These are phyloP conservation scores for Ips typographus DNA, from an alignment of 1,140 invertebrate species.

Conservation along the genomic window DNA sequence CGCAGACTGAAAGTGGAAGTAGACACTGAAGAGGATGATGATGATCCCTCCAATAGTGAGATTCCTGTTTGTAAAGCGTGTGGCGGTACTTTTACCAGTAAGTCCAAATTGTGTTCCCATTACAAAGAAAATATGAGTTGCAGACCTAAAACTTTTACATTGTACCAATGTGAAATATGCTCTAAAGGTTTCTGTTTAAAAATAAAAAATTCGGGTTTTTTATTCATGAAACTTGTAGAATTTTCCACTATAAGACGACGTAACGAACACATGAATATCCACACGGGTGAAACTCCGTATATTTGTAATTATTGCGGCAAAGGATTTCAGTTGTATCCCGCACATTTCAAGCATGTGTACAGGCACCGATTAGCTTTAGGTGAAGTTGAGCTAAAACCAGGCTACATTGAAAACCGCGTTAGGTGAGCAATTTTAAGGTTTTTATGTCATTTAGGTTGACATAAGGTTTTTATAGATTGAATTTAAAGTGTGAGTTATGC, in stretches of 20 bases:
- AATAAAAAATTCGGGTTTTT: neutral
- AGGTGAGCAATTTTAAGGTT: slow-evolving; percentile 8
- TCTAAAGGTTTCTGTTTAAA: slow-evolving; percentile 29
- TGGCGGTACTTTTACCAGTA: slow-evolving; percentile 34
- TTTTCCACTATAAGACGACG: slow-evolving; percentile 28
- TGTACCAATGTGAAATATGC: slow-evolving; percentile 37
- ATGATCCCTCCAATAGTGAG: slow-evolving; percentile 25
- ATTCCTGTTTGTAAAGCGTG: slow-evolving; percentile 32
- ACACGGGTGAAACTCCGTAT: slow-evolving; percentile 47
- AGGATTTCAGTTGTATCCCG: slow-evolving; percentile 40
- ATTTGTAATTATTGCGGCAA: slow-evolving; percentile 42
- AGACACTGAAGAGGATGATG: slow-evolving; percentile 22
- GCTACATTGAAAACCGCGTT: slow-evolving; percentile 37
- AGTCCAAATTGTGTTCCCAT: slow-evolving; percentile 32
- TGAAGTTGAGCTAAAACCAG: slow-evolving; percentile 34
- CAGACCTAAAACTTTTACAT: slow-evolving; percentile 31
- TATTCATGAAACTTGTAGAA: slow-evolving; percentile 10
- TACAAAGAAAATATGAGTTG: slow-evolving; percentile 34
- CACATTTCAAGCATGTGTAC: slow-evolving; percentile 39
- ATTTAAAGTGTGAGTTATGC: slow-evolving; percentile 36
- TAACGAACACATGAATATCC: slow-evolving; percentile 52
- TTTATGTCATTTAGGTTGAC: neutral
- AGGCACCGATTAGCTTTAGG: slow-evolving; percentile 31
- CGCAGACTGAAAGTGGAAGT: slow-evolving; percentile 22
- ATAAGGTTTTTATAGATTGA: slow-evolving; percentile 22